Evolutionary conservation across 2,888 invertebrate genomes (phyloP), one percentile per base, ranked within the genome.

Genomic region (Thalpophila matura): DNA sequence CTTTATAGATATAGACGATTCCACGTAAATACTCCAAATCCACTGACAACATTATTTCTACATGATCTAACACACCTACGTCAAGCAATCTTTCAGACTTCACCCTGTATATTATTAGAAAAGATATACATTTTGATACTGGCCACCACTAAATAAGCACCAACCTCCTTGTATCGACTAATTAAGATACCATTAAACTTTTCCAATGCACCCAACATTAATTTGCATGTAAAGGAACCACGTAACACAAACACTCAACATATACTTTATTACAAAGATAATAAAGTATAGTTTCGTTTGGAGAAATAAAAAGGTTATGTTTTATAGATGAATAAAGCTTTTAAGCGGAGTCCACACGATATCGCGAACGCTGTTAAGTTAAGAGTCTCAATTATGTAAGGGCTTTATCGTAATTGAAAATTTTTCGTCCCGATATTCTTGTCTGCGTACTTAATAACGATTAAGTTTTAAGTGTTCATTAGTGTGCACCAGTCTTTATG

Each of bases 381-480:
- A 69, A 79, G 69, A 72, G 67, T 66, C 76, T 80, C 79, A 80
- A 80, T 80, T 80, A 80, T 78, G 65, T 80, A 66, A 79, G 47
- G 61, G 60, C 37, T 70, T 80, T 80, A 80, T 80, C 80, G 74
- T 70, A 72, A 80, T 75, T 80, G 80, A 76, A 74, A 63, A 63
- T 58, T 72, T 71, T 73, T 76, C 61, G 71, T 57, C 49, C 29
- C 47, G 74, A 76, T 72, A 72, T 47, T 68, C 74, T 66, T 78
- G 75, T 74, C 71, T 58, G 49, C 24, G 56, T 68, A 63, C 66
- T 75, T 72, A 73, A 78, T 69, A 66, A 61, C 55, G 80, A 80
- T 77, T 74, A 70, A 66, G 63, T 66, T 71, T 73, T 70, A 80
- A 78, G 79, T 79, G 78, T 80, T 79, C 80, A 80, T 79, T 79